These are phyloP conservation scores for Umimayanthus kanabou DNA, from an alignment of 92 coral and sea anemone genomes.

Conservation along the genomic window DNA sequence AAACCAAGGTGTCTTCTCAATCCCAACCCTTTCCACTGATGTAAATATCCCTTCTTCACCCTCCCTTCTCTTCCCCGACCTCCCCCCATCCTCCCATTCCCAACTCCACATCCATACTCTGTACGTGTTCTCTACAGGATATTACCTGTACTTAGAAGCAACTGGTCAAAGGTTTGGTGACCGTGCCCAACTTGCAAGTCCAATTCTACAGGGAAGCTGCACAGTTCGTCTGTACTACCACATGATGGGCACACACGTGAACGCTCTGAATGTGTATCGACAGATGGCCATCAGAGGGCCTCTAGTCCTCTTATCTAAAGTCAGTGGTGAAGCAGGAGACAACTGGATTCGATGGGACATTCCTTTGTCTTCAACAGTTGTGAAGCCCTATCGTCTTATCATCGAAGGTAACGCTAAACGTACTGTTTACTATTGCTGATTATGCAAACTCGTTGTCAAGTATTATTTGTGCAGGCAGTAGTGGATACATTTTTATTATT, in stretches of 20 bases:
- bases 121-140: slow-evolving; percentile 56
- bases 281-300: slow-evolving; percentile 74
- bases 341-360: slow-evolving; percentile 75
- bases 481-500: background rate
- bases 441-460: background rate
- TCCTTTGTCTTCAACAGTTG: slow-evolving; percentile 47
- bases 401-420: slow-evolving; percentile 77
- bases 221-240: slow-evolving; percentile 92
- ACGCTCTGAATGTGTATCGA: slow-evolving; percentile 78
- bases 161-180: slow-evolving; percentile 80
- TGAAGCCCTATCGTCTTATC: slow-evolving; percentile 79
- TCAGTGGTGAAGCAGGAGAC: slow-evolving; percentile 84
- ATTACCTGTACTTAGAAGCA: slow-evolving; percentile 82
- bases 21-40: too few relatives aligned
- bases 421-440: background rate
- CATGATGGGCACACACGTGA: slow-evolving; percentile 86
- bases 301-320: slow-evolving; percentile 54
- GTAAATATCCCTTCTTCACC: too few relatives aligned
- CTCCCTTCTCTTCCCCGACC: too few relatives aligned
- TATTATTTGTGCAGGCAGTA: background rate
- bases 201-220: slow-evolving; percentile 80
- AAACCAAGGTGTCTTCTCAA: too few relatives aligned
- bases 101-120: too few relatives aligned
- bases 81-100: too few relatives aligned
- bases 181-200: slow-evolving; percentile 88